phyloP scores from a whole-genome alignment of 2,888 invertebrate species.

The Drosophila picticornis region DNA sequence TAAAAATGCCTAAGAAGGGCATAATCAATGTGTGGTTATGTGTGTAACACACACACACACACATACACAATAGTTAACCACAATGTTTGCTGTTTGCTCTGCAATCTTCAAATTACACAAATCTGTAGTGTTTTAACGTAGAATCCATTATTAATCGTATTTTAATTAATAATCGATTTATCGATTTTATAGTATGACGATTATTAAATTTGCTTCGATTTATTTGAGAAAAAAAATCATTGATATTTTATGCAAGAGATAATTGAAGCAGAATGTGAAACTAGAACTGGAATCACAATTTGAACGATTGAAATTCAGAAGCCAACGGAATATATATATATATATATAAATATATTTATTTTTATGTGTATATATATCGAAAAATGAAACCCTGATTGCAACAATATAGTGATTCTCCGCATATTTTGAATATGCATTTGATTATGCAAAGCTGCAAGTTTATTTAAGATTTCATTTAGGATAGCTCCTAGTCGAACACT shows the following conservation, averaged over 20 bases:
- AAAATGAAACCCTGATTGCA: background rate
- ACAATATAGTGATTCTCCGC: background rate
- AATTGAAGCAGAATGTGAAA: background rate
- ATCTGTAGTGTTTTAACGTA: fast-evolving
- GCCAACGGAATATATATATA: no score
- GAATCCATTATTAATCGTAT: background rate
- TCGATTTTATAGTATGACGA: background rate
- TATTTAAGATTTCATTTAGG: background rate
- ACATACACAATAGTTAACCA: background rate
- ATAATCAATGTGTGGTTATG: background rate
- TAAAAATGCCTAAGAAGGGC: background rate
- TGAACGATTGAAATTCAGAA: background rate
- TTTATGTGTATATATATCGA: no score
- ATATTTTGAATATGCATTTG: background rate
- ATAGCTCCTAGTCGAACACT: background rate
- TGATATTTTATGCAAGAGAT: background rate
- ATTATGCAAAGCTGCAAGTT: background rate
- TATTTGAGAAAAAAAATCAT: background rate
- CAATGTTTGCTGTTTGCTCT: background rate
- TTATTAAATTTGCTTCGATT: background rate
- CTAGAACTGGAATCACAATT: background rate
- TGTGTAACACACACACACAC: background rate
- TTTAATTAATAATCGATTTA: background rate
- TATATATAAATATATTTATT: background rate
- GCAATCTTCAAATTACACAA: background rate